Evolutionary conservation across 2,888 invertebrate species (phyloP).

Genomic region (Mechanitis messenoides): DNA sequence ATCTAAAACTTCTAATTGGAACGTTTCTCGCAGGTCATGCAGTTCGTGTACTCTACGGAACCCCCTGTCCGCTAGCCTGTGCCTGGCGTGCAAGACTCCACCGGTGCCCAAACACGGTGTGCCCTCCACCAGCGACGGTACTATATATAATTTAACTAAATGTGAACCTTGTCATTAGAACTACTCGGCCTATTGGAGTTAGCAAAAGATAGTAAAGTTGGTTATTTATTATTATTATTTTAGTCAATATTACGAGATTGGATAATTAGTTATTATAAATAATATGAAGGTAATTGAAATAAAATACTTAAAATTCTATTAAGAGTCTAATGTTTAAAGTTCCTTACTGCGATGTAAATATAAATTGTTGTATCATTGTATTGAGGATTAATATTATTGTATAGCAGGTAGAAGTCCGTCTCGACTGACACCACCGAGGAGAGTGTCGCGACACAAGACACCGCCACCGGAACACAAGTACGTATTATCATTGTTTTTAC

Average conservation of each 20-base stretch:
- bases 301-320: too few relatives aligned
- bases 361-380: too few relatives aligned
- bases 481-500: not conserved
- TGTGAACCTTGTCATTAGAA: too few relatives aligned
- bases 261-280: too few relatives aligned
- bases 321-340: too few relatives aligned
- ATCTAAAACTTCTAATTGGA: not conserved
- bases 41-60: constrained; percentile 89
- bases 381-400: not conserved
- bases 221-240: too few relatives aligned
- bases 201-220: too few relatives aligned
- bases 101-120: constrained; percentile 66
- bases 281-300: too few relatives aligned
- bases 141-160: constrained; percentile 47
- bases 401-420: constrained; percentile 60
- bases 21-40: constrained; percentile 75
- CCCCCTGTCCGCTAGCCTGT: constrained; percentile 79
- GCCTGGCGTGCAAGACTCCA: constrained; percentile 87
- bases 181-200: too few relatives aligned
- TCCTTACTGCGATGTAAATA: too few relatives aligned
- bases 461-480: constrained; percentile 63
- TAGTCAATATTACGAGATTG: too few relatives aligned
- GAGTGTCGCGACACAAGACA: constrained; percentile 50
- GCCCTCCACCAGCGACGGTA: constrained; percentile 46
- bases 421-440: constrained; percentile 50